Evolutionary conservation across 2,888 invertebrate genomes (phyloP).

Genomic region (Agrilus biguttatus): DNA sequence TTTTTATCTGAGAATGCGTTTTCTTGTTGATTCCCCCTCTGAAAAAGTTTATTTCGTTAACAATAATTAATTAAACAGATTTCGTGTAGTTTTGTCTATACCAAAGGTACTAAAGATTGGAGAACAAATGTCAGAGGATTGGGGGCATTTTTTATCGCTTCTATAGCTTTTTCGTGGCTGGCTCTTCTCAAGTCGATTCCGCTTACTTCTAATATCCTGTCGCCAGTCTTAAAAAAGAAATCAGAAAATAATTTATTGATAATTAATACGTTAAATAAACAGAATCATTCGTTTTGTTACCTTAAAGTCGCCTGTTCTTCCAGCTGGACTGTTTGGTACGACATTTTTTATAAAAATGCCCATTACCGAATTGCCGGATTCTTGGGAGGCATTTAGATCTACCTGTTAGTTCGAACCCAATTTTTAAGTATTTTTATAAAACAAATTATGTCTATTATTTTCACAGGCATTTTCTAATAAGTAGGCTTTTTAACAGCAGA

Average conservation of each 20-base stretch:
- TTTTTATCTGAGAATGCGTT: no score
- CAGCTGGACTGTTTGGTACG: conserved; percentile 86
- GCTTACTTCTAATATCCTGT: conserved; percentile 81
- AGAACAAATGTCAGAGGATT: conserved; percentile 83
- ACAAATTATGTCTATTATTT: neutral
- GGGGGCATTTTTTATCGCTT: conserved; percentile 81
- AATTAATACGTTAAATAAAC: neutral
- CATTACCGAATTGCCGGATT: conserved; percentile 45
- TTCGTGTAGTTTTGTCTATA: conserved; percentile 30
- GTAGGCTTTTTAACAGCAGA: no score
- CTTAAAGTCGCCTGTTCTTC: conserved; percentile 71
- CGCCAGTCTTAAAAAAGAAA: conserved; percentile 53
- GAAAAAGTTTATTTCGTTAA: no score
- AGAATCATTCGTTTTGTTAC: conserved; percentile 32
- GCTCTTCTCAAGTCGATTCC: conserved; percentile 80
- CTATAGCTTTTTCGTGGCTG: conserved; percentile 87
- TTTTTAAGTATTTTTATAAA: conserved; percentile 2
- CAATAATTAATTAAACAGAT: neutral
- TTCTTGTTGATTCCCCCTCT: no score
- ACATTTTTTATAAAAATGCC: conserved; percentile 98
- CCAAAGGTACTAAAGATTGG: conserved; percentile 67
- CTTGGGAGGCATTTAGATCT: conserved; percentile 55
- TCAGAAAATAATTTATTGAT: neutral
- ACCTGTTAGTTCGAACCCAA: conserved; percentile 35
- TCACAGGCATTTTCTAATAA: no score